phyloP scores from a whole-genome alignment of 2,797 vertebrate species.

The Cossypha heuglini region DNA sequence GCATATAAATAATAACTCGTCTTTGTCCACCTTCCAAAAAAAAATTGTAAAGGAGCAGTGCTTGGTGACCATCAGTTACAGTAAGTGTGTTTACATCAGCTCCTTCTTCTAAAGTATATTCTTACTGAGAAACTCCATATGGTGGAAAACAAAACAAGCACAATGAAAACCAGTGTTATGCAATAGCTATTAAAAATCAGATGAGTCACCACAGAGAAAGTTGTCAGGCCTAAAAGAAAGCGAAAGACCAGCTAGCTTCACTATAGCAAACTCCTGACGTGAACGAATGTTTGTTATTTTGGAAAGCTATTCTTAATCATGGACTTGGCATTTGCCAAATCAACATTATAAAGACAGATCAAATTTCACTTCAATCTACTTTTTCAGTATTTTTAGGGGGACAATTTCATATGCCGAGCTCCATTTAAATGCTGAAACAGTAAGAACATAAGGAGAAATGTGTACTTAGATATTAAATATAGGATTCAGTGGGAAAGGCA shows the following conservation, averaged over 20 bases:
- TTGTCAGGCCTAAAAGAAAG: constrained; percentile 13
- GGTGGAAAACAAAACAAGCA: constrained; percentile 40
- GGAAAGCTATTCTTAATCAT: not conserved
- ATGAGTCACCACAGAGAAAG: constrained; percentile 32
- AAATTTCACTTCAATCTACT: not conserved
- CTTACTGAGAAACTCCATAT: constrained; percentile 31
- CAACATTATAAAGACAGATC: not conserved
- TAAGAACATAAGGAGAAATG: not conserved
- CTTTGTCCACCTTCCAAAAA: not conserved
- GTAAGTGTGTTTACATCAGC: not conserved
- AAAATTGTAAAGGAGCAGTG: not conserved
- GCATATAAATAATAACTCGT: not conserved
- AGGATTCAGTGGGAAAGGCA: not conserved
- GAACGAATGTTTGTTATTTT: not conserved
- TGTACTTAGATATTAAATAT: not conserved
- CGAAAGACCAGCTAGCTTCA: not conserved
- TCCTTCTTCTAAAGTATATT: not conserved
- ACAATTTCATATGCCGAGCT: not conserved
- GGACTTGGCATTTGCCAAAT: not conserved
- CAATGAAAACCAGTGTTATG: constrained; percentile 32
- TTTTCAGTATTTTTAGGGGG: not conserved
- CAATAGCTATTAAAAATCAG: constrained; percentile 53
- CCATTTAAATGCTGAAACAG: not conserved
- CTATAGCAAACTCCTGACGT: not conserved
- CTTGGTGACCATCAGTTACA: too few species aligned